Base-by-base conservation (phyloP, 2,797 vertebrate species). In the Poecilia gillii region DNA sequence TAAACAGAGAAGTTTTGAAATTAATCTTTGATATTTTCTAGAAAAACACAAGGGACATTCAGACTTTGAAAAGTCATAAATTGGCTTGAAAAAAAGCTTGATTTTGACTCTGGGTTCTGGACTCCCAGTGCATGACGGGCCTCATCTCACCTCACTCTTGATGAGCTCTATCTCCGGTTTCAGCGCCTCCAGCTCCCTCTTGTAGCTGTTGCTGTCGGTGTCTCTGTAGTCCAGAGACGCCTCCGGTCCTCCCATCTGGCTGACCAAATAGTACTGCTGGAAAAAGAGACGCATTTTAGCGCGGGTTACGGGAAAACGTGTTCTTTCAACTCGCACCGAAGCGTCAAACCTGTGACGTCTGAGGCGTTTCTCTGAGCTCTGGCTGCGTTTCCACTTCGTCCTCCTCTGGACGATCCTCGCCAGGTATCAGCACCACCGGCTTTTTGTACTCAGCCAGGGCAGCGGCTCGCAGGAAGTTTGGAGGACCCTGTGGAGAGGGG, bases 391-490 rank as follows among this genome's bases (percentile, higher is more conserved):
- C 93, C 47, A 49, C 81, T 5, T 95, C 95, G 18, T 94, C 94
- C 4, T 93, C 93, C 16, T 93, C 90, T 0, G 77, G 79, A 0
- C 45, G 72, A 39, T 91, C 91, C 68, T 92, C 87, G 3, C 88
- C 87, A 0, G 97, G 96, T 80, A 97, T 96, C 62, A 99, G 95
- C 82, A 99, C 98, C 92, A 99, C 97, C 0, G 97, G 97, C 90
- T 95, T 99, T 80, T 97, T 97, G 84, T 99, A 97, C 77, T 99
- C 99, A 0, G 96, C 97, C 82, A 98, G 89, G 0, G 98, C 97
- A 0, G 97, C 97, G 0, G 99, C 98, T 0, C 98, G 97, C 13
- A 99, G 96, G 93, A 99, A 99, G 92, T 99, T 99, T 25, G 98
- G 98, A 81, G 98, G 97, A 79, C 93, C 96, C 99, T 99, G 86